Conservation (phyloP, 2,113 vertebrate species). For the Ursus arctos region DNA sequence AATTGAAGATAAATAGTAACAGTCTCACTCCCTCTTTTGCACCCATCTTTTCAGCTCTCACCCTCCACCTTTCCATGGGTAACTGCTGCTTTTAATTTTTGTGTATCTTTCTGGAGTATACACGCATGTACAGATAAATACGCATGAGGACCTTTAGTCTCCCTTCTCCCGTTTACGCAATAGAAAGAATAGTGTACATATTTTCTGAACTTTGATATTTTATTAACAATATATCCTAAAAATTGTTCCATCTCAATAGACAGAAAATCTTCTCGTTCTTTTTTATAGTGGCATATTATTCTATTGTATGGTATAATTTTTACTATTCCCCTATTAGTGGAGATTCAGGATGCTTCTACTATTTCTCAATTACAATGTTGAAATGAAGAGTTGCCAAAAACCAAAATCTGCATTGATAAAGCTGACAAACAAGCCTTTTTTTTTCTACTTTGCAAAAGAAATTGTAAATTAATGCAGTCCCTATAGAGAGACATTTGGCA, state of each 20-base stretch:
- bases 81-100: background rate
- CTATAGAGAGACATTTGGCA: background rate
- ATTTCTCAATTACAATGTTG: background rate
- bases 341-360: background rate
- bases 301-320: background rate
- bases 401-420: background rate
- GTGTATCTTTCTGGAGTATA: background rate
- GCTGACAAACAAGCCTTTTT: background rate
- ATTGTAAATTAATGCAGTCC: background rate
- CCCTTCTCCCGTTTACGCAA: background rate
- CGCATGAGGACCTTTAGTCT: background rate
- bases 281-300: background rate
- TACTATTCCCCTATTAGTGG: background rate
- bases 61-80: background rate
- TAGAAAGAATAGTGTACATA: background rate
- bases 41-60: background rate
- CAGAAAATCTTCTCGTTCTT: background rate
- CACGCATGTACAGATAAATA: background rate
- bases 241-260: background rate
- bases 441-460: background rate
- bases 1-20: background rate
- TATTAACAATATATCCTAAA: background rate
- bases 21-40: background rate
- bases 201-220: background rate
- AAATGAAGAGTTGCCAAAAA: background rate